Percentiles rank a stretch among this genome's conserved stretches.
phyloP scores from a whole-genome alignment of 53 echinoderm and acorn worm species.

The Pentamera pediparva region DNA sequence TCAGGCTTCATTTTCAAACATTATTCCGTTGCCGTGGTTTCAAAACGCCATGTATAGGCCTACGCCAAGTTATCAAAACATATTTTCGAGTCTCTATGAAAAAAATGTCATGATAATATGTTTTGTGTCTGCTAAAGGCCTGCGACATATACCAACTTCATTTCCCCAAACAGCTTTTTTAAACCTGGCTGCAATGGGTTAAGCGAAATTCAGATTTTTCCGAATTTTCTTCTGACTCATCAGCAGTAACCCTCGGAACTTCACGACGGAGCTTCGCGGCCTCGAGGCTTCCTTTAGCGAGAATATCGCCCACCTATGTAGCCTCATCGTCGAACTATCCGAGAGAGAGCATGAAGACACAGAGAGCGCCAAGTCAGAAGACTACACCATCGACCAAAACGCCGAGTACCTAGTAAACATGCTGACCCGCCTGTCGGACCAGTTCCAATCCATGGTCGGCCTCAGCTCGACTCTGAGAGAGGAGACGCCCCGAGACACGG shows the following conservation, averaged over 20 bases:
- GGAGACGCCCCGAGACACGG: slow-evolving; percentile 12
- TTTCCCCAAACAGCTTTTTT: too few relatives aligned
- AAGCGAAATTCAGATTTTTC: neutral
- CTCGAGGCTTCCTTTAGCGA: slow-evolving; percentile 58
- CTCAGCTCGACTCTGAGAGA: slow-evolving; percentile 55
- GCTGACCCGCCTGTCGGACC: slow-evolving; percentile 66
- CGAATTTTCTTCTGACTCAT: neutral
- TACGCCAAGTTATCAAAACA: too few relatives aligned
- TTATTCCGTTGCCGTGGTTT: too few relatives aligned
- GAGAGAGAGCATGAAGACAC: slow-evolving; percentile 41
- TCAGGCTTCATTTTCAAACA: too few relatives aligned
- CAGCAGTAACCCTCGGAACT: neutral
- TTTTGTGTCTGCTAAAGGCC: too few relatives aligned
- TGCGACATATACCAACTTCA: too few relatives aligned
- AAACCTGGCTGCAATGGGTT: neutral
- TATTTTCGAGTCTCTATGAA: too few relatives aligned
- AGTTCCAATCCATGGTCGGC: slow-evolving; percentile 81
- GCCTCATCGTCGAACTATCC: slow-evolving; percentile 51
- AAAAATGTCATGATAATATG: too few relatives aligned
- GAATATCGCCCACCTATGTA: slow-evolving; percentile 60
- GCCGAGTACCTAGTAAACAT: slow-evolving; percentile 47
- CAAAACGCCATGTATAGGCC: too few relatives aligned
- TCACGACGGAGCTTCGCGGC: slow-evolving; percentile 42
- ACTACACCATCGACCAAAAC: slow-evolving; percentile 7
- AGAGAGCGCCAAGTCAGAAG: slow-evolving; percentile 41